A percentile compares a stretch with the other conserved stretches of the same genome.
Evolutionary conservation across 2,113 vertebrate species (phyloP).

Genomic region (Notarius lentiginosus): DNA sequence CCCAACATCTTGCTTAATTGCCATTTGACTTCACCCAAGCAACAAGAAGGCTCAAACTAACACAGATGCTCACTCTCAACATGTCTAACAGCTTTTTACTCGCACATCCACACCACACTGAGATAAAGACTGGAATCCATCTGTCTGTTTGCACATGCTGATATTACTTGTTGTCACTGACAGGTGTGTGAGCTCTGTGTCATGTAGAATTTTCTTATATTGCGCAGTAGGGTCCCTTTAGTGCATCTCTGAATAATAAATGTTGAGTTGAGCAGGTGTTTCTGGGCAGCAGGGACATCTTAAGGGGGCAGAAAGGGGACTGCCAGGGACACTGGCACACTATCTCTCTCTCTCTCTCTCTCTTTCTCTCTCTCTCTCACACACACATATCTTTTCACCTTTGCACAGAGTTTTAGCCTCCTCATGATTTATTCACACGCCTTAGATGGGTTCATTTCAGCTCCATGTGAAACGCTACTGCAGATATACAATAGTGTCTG

Average conservation of each 20-base stretch:
- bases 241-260: constrained; percentile 48
- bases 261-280: constrained; percentile 39
- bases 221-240: constrained; percentile 2
- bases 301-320: constrained; percentile 21
- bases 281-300: constrained; percentile 22
- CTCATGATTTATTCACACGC: constrained; percentile 52
- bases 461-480: constrained; percentile 29
- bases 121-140: constrained; percentile 5
- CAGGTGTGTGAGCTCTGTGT: constrained; percentile 5
- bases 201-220: constrained; percentile 5
- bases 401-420: constrained; percentile 32
- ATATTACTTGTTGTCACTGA: constrained; percentile 13
- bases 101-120: background rate
- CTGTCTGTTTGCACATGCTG: constrained; percentile 13
- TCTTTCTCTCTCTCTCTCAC: background rate
- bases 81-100: background rate
- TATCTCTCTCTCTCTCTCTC: background rate
- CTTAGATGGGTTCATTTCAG: constrained; percentile 43
- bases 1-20: background rate
- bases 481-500: constrained; percentile 43
- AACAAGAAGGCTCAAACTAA: background rate
- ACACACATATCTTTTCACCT: background rate
- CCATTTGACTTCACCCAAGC: background rate
- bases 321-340: background rate
- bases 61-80: constrained; percentile 18